A percentile compares a stretch with the other conserved stretches of the same genome.
phyloP scores from a whole-genome alignment of 2,888 invertebrate species.

The Agriotes lineatus region DNA sequence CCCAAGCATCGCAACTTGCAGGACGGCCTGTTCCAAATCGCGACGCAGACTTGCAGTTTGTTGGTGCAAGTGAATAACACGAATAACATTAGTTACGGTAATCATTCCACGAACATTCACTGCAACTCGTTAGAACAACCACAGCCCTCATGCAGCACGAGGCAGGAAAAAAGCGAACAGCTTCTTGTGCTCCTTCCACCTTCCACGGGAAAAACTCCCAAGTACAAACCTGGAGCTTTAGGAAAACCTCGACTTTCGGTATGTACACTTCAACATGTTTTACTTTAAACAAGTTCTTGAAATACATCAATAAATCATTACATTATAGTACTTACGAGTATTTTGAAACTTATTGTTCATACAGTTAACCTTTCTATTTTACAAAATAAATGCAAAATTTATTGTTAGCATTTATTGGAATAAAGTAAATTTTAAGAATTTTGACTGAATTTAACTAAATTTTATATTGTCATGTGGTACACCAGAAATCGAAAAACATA shows the following conservation, averaged over 20 bases:
- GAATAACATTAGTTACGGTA: conserved; percentile 79
- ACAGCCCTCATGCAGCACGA: conserved; percentile 23
- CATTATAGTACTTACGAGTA: too few species aligned
- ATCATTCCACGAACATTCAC: conserved; percentile 74
- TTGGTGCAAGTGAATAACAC: conserved; percentile 83
- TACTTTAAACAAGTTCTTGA: too few species aligned
- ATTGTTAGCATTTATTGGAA: too few species aligned
- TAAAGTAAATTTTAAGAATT: too few species aligned
- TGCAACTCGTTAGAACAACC: conserved; percentile 65
- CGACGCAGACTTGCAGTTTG: conserved; percentile 83
- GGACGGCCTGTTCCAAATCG: conserved; percentile 83
- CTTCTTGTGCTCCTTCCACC: conserved; percentile 73
- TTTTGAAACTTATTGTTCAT: too few species aligned
- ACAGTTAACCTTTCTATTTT: too few species aligned
- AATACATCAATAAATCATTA: too few species aligned
- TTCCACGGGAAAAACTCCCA: conserved; percentile 47
- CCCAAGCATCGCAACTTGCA: conserved; percentile 75
- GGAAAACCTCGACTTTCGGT: conserved; percentile 74
- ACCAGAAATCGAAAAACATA: too few species aligned
- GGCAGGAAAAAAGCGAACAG: conserved; percentile 61
- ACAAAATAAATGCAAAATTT: too few species aligned
- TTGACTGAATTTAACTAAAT: too few species aligned
- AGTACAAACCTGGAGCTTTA: conserved; percentile 52
- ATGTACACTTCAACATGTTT: conserved; percentile 59
- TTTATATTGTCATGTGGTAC: too few species aligned